Conservation (phyloP, 1,140 invertebrate species). For the Stenopsyche tienmushanensis region DNA sequence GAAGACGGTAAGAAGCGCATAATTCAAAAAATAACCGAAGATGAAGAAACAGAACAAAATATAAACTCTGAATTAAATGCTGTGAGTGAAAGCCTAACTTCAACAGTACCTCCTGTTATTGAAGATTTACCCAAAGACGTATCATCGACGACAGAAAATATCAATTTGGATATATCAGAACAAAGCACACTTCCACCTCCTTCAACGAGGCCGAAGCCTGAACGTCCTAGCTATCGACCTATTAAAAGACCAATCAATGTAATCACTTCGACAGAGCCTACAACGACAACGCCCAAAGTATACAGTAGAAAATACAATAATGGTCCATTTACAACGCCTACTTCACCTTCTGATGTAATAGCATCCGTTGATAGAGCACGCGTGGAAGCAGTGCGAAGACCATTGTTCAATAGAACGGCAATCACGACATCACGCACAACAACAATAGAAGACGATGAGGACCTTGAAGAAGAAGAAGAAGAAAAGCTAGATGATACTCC, state of each 20-base stretch:
- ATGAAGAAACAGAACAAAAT: slow-evolving; percentile 12
- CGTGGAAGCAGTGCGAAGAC: slow-evolving; percentile 44
- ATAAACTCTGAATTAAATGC: neutral
- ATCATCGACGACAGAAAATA: slow-evolving; percentile 12
- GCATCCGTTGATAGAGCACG: slow-evolving; percentile 32
- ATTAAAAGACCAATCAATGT: slow-evolving; percentile 48
- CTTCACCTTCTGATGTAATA: slow-evolving; percentile 46
- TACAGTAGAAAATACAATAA: slow-evolving; percentile 55
- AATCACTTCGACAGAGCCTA: slow-evolving; percentile 48
- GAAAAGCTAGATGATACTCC: slow-evolving; percentile 53
- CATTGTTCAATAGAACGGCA: slow-evolving; percentile 49
- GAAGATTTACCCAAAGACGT: no score
- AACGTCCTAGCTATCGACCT: slow-evolving; percentile 50
- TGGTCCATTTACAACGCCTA: slow-evolving; percentile 52
- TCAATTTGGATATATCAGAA: slow-evolving; percentile 23
- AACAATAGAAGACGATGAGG: slow-evolving; percentile 49
- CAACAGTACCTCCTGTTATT: slow-evolving; percentile 3
- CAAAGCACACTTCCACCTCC: slow-evolving; percentile 25
- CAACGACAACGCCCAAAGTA: slow-evolving; percentile 48
- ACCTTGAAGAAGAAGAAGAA: slow-evolving; percentile 49
- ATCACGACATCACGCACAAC: slow-evolving; percentile 51
- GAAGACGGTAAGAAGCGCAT: slow-evolving; percentile 32
- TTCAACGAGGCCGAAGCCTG: slow-evolving; percentile 30
- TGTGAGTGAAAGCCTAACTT: slow-evolving; percentile 4
- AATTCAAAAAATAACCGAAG: slow-evolving; percentile 28